Evolutionary conservation across 2,888 invertebrate species (phyloP), one percentile per base, ranked within the genome.

Genomic region (Dascillus cervinus): DNA sequence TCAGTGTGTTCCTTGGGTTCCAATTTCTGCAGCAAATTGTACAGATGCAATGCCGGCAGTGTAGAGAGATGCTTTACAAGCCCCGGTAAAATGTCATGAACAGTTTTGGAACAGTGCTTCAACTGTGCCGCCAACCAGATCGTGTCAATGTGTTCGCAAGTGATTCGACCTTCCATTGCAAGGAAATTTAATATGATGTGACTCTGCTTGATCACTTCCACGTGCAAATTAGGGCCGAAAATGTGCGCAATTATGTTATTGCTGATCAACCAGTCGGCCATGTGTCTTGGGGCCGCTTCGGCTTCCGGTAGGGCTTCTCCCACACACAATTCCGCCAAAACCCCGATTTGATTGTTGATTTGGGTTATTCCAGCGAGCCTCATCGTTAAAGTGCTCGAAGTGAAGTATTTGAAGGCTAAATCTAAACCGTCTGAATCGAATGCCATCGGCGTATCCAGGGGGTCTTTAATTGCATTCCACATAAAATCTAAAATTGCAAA

Each of bases 191-290:
- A 69, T 41, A 94, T 85, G 52, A 91, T 82, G 64, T 94, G 94
- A 44, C 92, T 90, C 62, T 94, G 94, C 60, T 95, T 95, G 40
- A 95, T 90, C 8, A 91, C 86, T 77, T 95, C 95, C 21, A 92
- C 92, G 67, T 95, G 95, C 46, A 94, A 72, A 70, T 95, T 95
- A 14, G 95, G 95, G n/a, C 95, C 94, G 69, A 94, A 95, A 36
- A 95, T 79, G 60, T 94, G 91, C 50, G 90, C 84, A 46, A 94
- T 86, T 40, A 95, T 90, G 59, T 85, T 88, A 62, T 90, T 86
- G 44, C 77, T 78, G 0, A 88, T 82, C 11, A 95, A 69, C 94
- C 94, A 95, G 44, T 84, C 77, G 0, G 89, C 89, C 46, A 95
- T 72, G 46, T 79, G 81, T 44, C 86, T 82, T 0, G 88, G 89